Evolutionary conservation across 2,797 vertebrate genomes (phyloP).

Genomic region (Podargus strigoides): DNA sequence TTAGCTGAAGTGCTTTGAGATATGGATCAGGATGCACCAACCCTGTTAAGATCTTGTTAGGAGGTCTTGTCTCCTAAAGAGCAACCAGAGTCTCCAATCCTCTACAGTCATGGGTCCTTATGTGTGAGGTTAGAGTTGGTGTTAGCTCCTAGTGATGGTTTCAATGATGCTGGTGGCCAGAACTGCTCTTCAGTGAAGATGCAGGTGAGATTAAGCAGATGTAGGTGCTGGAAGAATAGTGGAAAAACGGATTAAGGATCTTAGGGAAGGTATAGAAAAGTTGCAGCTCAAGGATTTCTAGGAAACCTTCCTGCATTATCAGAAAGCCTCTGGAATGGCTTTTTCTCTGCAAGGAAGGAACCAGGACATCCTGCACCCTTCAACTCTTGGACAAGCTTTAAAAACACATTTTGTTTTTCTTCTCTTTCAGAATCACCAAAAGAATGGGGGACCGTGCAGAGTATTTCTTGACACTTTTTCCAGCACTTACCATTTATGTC

Average conservation of each 20-base stretch:
- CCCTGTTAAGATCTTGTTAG: not conserved
- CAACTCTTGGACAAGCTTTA: not conserved
- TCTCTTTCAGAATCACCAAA: slow-evolving; percentile 61
- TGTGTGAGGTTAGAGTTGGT: not conserved
- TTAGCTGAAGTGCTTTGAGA: not conserved
- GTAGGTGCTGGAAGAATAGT: not conserved
- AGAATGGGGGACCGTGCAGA: slow-evolving; percentile 36
- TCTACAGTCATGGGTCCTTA: not conserved
- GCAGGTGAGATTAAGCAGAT: not conserved
- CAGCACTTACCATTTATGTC: slow-evolving; percentile 61
- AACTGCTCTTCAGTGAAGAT: not conserved
- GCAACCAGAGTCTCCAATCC: not conserved
- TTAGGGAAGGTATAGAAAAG: not conserved
- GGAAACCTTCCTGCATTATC: not conserved
- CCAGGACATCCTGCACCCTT: not conserved
- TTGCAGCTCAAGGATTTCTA: not conserved
- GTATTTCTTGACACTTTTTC: slow-evolving; percentile 69
- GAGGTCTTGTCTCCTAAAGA: not conserved
- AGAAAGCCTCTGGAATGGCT: not conserved
- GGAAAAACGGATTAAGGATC: not conserved
- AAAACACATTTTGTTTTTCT: not conserved
- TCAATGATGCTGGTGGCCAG: not conserved
- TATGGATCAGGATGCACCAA: accelerated
- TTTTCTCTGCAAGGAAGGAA: not conserved
- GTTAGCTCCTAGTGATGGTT: not conserved